These are phyloP conservation scores for Alligator mississippiensis DNA, from an alignment of 2,113 vertebrate genomes.

Conservation along the genomic window DNA sequence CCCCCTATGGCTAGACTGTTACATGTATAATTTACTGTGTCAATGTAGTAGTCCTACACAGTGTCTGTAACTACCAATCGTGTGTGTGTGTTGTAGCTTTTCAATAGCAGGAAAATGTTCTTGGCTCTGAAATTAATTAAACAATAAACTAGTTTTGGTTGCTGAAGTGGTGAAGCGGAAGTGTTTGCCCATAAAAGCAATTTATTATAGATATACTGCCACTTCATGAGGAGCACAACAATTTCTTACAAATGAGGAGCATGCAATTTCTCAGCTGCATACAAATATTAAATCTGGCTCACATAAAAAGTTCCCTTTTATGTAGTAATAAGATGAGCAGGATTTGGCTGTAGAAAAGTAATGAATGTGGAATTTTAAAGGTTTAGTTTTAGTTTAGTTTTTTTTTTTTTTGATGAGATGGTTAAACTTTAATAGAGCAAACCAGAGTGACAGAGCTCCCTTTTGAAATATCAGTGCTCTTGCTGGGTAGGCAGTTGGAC, in stretches of 20 bases:
- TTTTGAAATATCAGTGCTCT: not conserved
- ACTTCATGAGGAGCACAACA: not conserved
- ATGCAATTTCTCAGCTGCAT: not conserved
- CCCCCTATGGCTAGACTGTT: not conserved
- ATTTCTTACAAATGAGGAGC: not conserved
- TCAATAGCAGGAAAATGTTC: slow-evolving; percentile 32
- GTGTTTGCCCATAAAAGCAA: not conserved
- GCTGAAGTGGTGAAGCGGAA: not conserved
- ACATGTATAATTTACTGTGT: slow-evolving; percentile 41
- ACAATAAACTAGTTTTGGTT: slow-evolving; percentile 44
- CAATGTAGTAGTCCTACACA: slow-evolving; percentile 33
- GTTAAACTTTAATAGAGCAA: slow-evolving; percentile 12
- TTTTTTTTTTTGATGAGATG: not conserved
- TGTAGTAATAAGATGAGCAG: not conserved
- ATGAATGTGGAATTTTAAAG: not conserved
- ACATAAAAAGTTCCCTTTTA: not conserved
- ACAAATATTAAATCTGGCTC: not conserved
- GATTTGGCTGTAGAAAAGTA: accelerated
- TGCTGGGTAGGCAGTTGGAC: not conserved
- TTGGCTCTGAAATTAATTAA: slow-evolving; percentile 15
- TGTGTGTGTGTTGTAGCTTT: slow-evolving; percentile 31
- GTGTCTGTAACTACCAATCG: slow-evolving; percentile 15
- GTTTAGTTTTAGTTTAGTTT: not conserved
- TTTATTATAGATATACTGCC: not conserved
- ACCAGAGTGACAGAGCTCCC: not conserved